Evolutionary conservation across 2,113 vertebrate genomes (phyloP).

Genomic region (Lethenteron reissneri): DNA sequence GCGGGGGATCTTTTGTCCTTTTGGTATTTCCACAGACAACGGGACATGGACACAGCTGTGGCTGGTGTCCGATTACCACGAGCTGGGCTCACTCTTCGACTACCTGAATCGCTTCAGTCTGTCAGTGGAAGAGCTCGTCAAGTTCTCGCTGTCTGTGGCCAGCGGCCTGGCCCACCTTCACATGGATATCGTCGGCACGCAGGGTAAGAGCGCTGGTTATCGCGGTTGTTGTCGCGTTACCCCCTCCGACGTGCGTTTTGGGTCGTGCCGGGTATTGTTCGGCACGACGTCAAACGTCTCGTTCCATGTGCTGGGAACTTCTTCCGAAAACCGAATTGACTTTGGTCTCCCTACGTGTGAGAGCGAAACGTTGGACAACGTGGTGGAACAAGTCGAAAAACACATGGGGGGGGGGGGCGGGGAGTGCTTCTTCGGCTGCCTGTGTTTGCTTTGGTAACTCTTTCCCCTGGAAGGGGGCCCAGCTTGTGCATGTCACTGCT

Average conservation of each 20-base stretch:
- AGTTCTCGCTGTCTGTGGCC: conserved; percentile 65
- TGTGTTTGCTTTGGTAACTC: background rate
- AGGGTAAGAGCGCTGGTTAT: conserved; percentile 32
- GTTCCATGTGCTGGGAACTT: too few relatives aligned
- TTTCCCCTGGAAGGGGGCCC: too few relatives aligned
- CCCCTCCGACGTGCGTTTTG: too few relatives aligned
- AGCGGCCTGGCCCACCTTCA: conserved; percentile 85
- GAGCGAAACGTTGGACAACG: too few relatives aligned
- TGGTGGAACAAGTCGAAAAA: too few relatives aligned
- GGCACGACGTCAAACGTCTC: too few relatives aligned
- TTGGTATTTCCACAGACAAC: conserved; percentile 38
- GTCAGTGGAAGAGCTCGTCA: conserved; percentile 90
- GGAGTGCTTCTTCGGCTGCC: background rate
- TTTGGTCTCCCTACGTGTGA: too few relatives aligned
- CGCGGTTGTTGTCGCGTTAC: too few relatives aligned
- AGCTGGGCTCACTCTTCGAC: conserved; percentile 83
- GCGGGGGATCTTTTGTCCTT: background rate
- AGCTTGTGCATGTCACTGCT: too few relatives aligned
- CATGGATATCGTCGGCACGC: conserved; percentile 98
- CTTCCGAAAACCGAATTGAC: too few relatives aligned
- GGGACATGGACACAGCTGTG: conserved; percentile 95
- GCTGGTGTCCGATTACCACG: conserved; percentile 88
- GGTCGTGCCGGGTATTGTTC: too few relatives aligned
- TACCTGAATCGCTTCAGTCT: conserved; percentile 86
- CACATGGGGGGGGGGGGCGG: background rate